Percentiles rank a stretch among this genome's conserved stretches.
These are phyloP conservation scores for Sebastes hopkinsi DNA, from an alignment of 2,797 vertebrate species.

Conservation along the genomic window DNA sequence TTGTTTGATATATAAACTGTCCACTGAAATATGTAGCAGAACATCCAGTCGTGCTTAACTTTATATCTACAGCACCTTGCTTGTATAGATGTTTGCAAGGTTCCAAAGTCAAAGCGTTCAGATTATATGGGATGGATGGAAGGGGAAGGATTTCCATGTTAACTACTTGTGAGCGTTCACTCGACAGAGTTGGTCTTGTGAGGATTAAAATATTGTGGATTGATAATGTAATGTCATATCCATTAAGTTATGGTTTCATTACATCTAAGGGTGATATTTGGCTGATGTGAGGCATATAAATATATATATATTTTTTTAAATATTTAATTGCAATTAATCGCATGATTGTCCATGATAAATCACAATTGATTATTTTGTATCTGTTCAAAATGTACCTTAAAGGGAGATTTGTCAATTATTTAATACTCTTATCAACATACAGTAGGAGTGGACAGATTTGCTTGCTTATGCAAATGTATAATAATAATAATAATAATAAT, in stretches of 20 bases:
- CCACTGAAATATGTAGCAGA: neutral
- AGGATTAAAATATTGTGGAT: neutral
- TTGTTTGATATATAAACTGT: too few relatives aligned
- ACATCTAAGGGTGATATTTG: too few relatives aligned
- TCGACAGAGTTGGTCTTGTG: neutral
- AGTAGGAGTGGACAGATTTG: too few relatives aligned
- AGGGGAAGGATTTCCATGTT: neutral
- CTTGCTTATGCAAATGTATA: too few relatives aligned
- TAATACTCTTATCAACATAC: too few relatives aligned
- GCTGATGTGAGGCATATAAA: neutral
- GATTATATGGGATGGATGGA: neutral
- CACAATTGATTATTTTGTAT: neutral
- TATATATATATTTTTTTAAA: too few relatives aligned
- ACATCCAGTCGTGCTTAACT: neutral
- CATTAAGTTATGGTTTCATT: neutral
- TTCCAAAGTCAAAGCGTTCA: too few relatives aligned
- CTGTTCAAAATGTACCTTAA: neutral
- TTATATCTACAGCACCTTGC: neutral
- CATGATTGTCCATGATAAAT: neutral
- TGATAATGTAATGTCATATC: neutral
- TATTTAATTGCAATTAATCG: neutral
- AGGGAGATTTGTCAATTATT: too few relatives aligned
- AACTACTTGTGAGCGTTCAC: neutral
- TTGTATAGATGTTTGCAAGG: neutral
- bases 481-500: too few relatives aligned